Base-by-base conservation (phyloP, 2,113 vertebrate species). In the Pseudorasbora parva region DNA sequence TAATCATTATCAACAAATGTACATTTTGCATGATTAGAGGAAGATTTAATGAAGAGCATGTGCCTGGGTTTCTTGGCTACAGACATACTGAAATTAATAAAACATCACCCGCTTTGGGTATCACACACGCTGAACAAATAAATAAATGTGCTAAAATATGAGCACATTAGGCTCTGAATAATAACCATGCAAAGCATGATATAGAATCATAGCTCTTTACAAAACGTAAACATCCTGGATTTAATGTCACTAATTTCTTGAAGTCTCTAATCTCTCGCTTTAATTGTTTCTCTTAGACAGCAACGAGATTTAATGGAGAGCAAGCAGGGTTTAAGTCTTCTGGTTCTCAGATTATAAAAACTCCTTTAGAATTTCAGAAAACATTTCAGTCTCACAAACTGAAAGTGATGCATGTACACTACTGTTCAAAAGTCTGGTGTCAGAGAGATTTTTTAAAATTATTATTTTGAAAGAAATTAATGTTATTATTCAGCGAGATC, bases 101-200 rank as follows among this genome's bases (percentile, higher is more conserved):
- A 47, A 8, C 12, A 43, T 23, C 54, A 59, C n/a, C 21, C 56
- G 30, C 37, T 41, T 77, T 8, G 56, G 76, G 76, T 60, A 78
- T 60, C 17, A 66, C 76, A 83, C 76, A 86, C 27, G 45, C 59
- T 69, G 77, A 69, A 54, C 73, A 83, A 83, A 76, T 84, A 75
- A 64, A 75, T 69, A 75, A 45, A 33, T 45, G 56, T 78, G 56
- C 76, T 11, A n/a, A 41, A 45, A 17, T 45, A 25, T 78, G 12
- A 78, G 56, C 33, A 25, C 15, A 14, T 41, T 57, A 23, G 33
- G 33, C 75, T 78, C 11, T 37, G 54, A 23, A 43, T 59, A 76
- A 45, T 60, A 78, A 60, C 17, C 21, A n/a, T 6, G 21, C 68
- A 71, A 57, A n/a, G 74, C 11, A 23, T 23, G 21, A 77, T 77